Evolutionary conservation across 2,797 vertebrate species (phyloP).

Genomic region (Champsocephalus esox): DNA sequence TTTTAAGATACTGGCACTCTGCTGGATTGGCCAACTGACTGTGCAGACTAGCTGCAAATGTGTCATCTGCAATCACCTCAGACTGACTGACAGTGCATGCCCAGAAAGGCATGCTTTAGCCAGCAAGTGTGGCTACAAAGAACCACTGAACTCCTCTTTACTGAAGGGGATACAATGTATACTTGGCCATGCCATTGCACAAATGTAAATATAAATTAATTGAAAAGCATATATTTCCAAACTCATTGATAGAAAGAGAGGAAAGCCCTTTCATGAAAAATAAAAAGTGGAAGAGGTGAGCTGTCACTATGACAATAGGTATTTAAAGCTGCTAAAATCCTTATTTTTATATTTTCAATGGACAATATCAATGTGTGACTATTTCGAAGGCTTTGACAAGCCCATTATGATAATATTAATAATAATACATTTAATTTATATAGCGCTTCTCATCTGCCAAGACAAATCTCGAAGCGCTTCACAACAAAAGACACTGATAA

Average conservation of each 20-base stretch:
- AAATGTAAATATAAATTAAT: neutral
- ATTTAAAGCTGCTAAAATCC: slow-evolving; percentile 29
- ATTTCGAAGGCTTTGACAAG: slow-evolving; percentile 3
- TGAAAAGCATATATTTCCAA: neutral
- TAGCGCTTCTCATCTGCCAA: no score
- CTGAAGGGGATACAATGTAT: neutral
- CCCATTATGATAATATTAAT: neutral
- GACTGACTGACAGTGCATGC: slow-evolving; percentile 22
- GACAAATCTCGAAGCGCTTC: no score
- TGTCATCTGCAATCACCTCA: slow-evolving; percentile 69
- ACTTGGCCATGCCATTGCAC: neutral
- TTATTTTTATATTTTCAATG: slow-evolving; percentile 12
- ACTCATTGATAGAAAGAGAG: neutral
- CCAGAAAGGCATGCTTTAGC: slow-evolving; percentile 28
- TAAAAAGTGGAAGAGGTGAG: slow-evolving; percentile 6
- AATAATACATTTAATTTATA: no score
- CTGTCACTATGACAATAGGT: slow-evolving; percentile 9
- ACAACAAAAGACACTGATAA: no score
- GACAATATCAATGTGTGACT: neutral
- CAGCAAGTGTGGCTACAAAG: slow-evolving; percentile 19
- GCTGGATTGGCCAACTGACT: slow-evolving; percentile 63
- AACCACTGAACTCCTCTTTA: slow-evolving; percentile 5
- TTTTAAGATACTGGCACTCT: slow-evolving; percentile 62
- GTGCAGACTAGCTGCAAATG: slow-evolving; percentile 59
- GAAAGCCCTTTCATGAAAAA: neutral